Conservation (phyloP, 2,888 invertebrate genomes). For the Litoditis marina region DNA sequence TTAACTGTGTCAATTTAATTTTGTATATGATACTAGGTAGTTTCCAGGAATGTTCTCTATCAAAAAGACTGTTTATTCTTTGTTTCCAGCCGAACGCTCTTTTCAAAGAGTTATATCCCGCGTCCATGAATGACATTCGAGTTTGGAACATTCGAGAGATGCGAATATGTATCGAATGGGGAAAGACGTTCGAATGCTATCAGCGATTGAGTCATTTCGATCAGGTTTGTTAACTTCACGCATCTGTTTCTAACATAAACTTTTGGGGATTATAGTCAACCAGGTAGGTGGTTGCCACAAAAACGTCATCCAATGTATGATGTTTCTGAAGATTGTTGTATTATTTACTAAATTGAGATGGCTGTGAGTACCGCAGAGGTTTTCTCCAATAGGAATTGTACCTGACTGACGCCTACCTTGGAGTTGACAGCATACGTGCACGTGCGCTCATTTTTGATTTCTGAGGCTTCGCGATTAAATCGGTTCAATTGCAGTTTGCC, state of each 20-base stretch:
- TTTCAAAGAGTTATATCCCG: slow-evolving; percentile 58
- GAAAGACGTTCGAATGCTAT: slow-evolving; percentile 59
- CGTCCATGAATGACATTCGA: slow-evolving; percentile 61
- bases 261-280: too few species aligned
- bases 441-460: too few species aligned
- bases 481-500: slow-evolving; percentile 42
- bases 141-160: slow-evolving; percentile 62
- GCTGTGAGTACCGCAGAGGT: too few species aligned
- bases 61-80: slow-evolving; percentile 1
- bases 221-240: slow-evolving; percentile 40
- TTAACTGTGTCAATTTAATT: too few species aligned
- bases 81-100: slow-evolving; percentile 49
- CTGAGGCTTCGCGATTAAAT: too few species aligned
- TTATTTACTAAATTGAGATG: too few species aligned
- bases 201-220: slow-evolving; percentile 44
- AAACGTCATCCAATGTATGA: too few species aligned
- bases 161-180: slow-evolving; percentile 60
- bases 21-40: background rate
- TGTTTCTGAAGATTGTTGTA: too few species aligned
- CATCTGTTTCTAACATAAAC: background rate
- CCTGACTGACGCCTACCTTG: too few species aligned
- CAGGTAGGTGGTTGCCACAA: too few species aligned
- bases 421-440: too few species aligned
- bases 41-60: too few species aligned
- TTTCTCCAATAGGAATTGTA: background rate